Evolutionary conservation across 2,113 vertebrate genomes (phyloP), one percentile per base, ranked within the genome.

Genomic region (Callithrix jacchus): DNA sequence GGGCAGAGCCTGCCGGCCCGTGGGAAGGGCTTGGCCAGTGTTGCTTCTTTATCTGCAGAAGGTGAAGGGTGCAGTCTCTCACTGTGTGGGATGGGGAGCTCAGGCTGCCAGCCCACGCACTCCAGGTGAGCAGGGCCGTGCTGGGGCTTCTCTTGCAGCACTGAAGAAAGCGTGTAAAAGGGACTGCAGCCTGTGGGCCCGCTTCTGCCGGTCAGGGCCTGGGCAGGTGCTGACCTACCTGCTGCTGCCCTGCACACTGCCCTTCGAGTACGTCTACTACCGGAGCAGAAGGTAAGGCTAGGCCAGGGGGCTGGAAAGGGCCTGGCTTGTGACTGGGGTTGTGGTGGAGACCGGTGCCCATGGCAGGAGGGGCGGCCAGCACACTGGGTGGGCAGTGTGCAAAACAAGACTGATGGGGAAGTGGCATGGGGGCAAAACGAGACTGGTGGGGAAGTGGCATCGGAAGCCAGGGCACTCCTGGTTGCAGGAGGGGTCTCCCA

Each of bases 181-280:
- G n/a, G 82, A 95, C 47, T 8, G 17, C 42, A 4, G 85, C 13
- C 1, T 37, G 86, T 96, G 96, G 97, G 94, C 96, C 37, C 21
- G 13, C 13, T 91, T 96, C 74, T 17, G 86, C 42, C 87, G 25
- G 1, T 97, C 91, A 0, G 1, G 32, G 18, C 95, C 68, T 0
- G 94, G 97, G 11, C 27, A 11, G 80, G 17, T 0, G 0, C 68
- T 97, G 52, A 89, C 49, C 0, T 97, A 95, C 74, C 49, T 96
- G 64, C 58, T 96, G 47, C 79, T 97, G 77, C 97, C 97, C 21
- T 96, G 12, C 27, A 94, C 45, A 0, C 91, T 97, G 84, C 97
- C 97, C 47, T 71, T 97, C 0, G 49, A 97, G n/a, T 93, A 82
- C 0, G 0, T 56, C 76, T 97, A 95, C 87, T 92, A 94, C 81